Evolutionary conservation across 2,113 vertebrate species (phyloP), one percentile per base, ranked within the genome.

Genomic region (Vulpes vulpes): DNA sequence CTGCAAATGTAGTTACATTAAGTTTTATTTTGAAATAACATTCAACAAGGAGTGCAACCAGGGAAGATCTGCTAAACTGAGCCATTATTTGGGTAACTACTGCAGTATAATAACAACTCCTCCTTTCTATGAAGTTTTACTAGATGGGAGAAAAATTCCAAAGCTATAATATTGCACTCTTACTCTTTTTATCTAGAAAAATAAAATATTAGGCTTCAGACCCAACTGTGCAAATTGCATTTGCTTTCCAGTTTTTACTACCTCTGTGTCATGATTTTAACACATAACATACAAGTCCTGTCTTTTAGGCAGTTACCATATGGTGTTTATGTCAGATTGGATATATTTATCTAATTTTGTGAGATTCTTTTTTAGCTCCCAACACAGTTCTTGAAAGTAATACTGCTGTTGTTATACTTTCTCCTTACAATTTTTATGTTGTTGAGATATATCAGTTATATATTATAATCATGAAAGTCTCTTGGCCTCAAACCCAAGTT

Each of bases 281-380:
- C 95, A 97, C 94, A 93, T 67, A 96, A 84, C 94, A 93, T 93
- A 95, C 76, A 96, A 91, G 64, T 94, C 86, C 49, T 96, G 25
- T 97, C 89, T 98, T 87, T 92, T 89, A 96, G 59, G 73, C 91
- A 95, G 89, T 98, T 97, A 95, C 82, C 97, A 95, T 95, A 96
- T 97, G 94, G 95, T 97, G 88, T 96, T 97, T 98, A 92, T 97
- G 97, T 97, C 95, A 97, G 94, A 98, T 43, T 94, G 74, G 94
- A 69, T 96, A 97, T 97, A 91, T 96, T 98, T 96, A 95, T 96
- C 95, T 96, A 89, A 97, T 96, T 97, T 87, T 97, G 96, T 90
- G 67, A 95, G 76, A 80, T 94, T 94, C 82, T 96, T 96, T 97
- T 83, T 97, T 97, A 97, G 89, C 71, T 97, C 69, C 64, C 95